Conservation (phyloP, 1,140 invertebrate species). For the Bombyx mori region ASM3026992v2 NC_085109.1:2620501-2621000, state of each 20-base stretch:
- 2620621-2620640: conserved; percentile 81
- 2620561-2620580: conserved; percentile 79
- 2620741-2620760: conserved; percentile 23
- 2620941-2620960: conserved; percentile 41
- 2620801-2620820: conserved; percentile 23
- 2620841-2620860: conserved; percentile 12
- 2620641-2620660: conserved; percentile 82
- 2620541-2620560: conserved; percentile 75
- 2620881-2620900: conserved; percentile 21
- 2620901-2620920: conserved; percentile 31
- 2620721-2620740: no score
- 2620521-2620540: conserved; percentile 79
- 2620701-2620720: conserved; percentile 3
- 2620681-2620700: conserved; percentile 13
- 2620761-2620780: conserved; percentile 49
- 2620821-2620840: conserved; percentile 11
- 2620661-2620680: conserved; percentile 43
- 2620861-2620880: conserved; percentile 9
- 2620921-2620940: conserved; percentile 40
- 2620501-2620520: conserved; percentile 75
- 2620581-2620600: conserved; percentile 82
- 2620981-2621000: conserved; percentile 8
- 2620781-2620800: conserved; percentile 25
- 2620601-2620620: conserved; percentile 78
- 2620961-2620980: conserved; percentile 18